A percentile compares a stretch with the other conserved stretches of the same genome.
These are phyloP conservation scores for Junonia oenone DNA, from an alignment of 2,888 invertebrate genomes.

Conservation along the genomic window DNA sequence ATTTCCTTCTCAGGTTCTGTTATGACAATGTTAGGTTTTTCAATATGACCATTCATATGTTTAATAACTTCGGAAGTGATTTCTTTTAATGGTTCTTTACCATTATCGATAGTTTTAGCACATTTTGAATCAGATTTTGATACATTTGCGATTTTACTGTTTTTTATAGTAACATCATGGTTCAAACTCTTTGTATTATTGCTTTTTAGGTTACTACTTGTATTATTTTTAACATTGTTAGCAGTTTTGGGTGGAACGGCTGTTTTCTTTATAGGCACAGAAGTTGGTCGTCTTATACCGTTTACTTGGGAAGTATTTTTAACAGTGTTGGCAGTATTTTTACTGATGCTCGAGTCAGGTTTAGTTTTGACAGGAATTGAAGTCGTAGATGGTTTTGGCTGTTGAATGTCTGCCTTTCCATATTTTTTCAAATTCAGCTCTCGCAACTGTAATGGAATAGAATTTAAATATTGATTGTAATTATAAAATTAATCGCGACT, in stretches of 20 bases:
- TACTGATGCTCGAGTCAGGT: slow-evolving; percentile 13
- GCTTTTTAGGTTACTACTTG: background rate
- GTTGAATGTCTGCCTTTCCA: slow-evolving; percentile 16
- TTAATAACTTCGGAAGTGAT: background rate
- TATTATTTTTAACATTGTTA: background rate
- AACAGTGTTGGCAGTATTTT: slow-evolving; percentile 14
- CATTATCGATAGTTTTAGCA: background rate
- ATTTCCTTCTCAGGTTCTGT: no score
- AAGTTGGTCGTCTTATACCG: background rate
- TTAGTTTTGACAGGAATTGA: slow-evolving; percentile 23
- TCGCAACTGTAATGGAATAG: no score
- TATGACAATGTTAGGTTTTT: background rate
- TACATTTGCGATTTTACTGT: no score
- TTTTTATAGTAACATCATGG: no score
- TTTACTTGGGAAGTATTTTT: slow-evolving; percentile 38
- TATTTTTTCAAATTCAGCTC: slow-evolving; percentile 63
- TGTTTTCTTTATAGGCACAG: background rate
- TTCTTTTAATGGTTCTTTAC: background rate
- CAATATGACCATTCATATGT: background rate
- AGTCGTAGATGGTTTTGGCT: slow-evolving; percentile 22
- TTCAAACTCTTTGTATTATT: no score
- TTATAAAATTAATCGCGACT: no score
- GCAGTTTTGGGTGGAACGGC: background rate
- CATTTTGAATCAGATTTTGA: background rate
- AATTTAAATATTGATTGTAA: no score